Conservation (phyloP, 1,140 invertebrate genomes). For the Drosophila takahashii region DNA sequence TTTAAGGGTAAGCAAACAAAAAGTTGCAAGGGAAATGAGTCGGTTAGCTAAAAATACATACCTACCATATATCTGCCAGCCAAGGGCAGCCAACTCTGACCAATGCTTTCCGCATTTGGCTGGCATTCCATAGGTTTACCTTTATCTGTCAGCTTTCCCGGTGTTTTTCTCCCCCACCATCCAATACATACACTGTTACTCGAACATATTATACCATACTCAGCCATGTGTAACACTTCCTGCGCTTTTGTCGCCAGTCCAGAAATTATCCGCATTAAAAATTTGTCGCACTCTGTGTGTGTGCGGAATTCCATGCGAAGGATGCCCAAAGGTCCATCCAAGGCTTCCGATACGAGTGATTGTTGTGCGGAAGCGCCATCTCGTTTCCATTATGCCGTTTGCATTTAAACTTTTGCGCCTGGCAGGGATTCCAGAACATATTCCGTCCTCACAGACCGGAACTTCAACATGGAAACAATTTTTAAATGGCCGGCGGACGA, state of each 20-base stretch:
- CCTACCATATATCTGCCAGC: neutral
- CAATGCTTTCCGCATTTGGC: slow-evolving; percentile 26
- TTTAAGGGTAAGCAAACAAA: slow-evolving; percentile 17
- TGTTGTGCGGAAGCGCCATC: slow-evolving; percentile 12
- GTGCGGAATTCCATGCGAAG: neutral
- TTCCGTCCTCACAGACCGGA: neutral
- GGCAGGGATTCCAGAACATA: slow-evolving; percentile 4
- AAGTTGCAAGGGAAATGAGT: slow-evolving; percentile 54
- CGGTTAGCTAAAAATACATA: slow-evolving; percentile 64
- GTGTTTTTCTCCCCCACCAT: slow-evolving; percentile 11
- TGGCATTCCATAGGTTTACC: slow-evolving; percentile 16
- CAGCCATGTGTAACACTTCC: slow-evolving; percentile 36
- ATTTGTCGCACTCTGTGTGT: slow-evolving; percentile 22
- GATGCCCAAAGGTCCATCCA: slow-evolving; percentile 3
- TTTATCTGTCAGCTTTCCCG: slow-evolving; percentile 36
- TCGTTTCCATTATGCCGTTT: slow-evolving; percentile 11
- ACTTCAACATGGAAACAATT: slow-evolving; percentile 23
- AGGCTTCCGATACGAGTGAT: slow-evolving; percentile 29
- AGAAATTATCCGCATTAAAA: slow-evolving; percentile 36
- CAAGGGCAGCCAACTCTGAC: slow-evolving; percentile 24
- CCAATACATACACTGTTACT: neutral
- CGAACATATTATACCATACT: neutral
- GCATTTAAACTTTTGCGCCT: slow-evolving; percentile 29
- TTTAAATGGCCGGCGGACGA: slow-evolving; percentile 9
- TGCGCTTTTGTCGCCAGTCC: slow-evolving; percentile 16